phyloP scores from a whole-genome alignment of 2,888 invertebrate genomes.

The Caenorhabditis sp. region DNA sequence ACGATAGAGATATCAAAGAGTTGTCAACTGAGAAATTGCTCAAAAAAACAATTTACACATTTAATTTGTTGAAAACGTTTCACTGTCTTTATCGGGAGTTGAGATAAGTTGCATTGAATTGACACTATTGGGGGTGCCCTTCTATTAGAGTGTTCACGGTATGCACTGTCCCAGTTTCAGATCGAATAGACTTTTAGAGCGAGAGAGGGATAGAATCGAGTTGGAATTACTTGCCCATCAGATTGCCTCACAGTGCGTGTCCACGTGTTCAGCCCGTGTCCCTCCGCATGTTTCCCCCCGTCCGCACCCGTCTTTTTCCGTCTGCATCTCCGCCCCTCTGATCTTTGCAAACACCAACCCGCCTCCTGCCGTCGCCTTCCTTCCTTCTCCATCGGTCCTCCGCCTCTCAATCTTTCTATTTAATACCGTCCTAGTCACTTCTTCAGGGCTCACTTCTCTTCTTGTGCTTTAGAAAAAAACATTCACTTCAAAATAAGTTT shows the following conservation, averaged over 20 bases:
- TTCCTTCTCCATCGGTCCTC: constrained; percentile 6
- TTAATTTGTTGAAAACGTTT: too few relatives aligned
- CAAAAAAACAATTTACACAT: too few relatives aligned
- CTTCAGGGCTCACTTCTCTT: background rate
- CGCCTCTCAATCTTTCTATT: constrained; percentile 23
- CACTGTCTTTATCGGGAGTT: too few relatives aligned
- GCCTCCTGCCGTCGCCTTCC: background rate
- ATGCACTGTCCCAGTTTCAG: too few relatives aligned
- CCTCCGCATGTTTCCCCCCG: constrained; percentile 1
- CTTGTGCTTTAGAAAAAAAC: background rate
- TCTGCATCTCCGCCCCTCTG: constrained; percentile 33
- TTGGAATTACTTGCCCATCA: background rate
- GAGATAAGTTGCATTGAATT: too few relatives aligned
- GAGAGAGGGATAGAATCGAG: background rate
- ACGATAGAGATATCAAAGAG: too few relatives aligned
- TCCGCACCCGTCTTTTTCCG: constrained; percentile 16
- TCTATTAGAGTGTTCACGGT: too few relatives aligned
- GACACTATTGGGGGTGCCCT: too few relatives aligned
- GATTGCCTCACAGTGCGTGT: background rate
- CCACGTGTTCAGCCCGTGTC: constrained; percentile 23
- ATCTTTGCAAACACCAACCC: constrained; percentile 43
- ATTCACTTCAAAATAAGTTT: background rate
- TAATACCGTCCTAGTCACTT: constrained; percentile 8
- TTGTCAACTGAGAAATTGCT: too few relatives aligned
- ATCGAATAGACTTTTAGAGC: background rate